Percentiles rank a stretch among this genome's conserved stretches.
These are phyloP conservation scores for Lasioglossum zephyrum DNA, from an alignment of 2,888 invertebrate genomes.

Conservation along the genomic window DNA sequence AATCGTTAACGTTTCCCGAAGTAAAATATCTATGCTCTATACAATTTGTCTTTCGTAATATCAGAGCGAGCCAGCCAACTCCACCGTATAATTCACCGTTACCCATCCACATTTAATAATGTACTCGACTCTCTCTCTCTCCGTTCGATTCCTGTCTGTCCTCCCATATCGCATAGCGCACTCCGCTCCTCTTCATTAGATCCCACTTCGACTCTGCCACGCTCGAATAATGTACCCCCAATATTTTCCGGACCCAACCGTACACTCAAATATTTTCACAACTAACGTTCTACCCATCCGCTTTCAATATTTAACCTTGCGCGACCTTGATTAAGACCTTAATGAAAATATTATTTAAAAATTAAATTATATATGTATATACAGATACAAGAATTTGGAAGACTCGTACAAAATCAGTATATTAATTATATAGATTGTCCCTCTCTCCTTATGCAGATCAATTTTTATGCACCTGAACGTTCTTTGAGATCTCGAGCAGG, in stretches of 20 bases:
- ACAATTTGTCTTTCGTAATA: not conserved
- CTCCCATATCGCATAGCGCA: not conserved
- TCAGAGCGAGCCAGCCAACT: not conserved
- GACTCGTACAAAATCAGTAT: too few relatives aligned
- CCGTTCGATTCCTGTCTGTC: not conserved
- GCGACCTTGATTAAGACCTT: too few relatives aligned
- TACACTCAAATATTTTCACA: not conserved
- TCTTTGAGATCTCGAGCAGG: too few relatives aligned
- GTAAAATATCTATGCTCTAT: not conserved
- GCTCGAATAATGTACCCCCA: not conserved
- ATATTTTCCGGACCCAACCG: not conserved
- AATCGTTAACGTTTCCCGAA: not conserved
- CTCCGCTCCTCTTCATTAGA: not conserved
- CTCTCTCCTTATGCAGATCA: too few relatives aligned
- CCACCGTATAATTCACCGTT: not conserved
- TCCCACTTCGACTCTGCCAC: not conserved
- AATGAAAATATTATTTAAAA: too few relatives aligned
- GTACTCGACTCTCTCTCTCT: not conserved
- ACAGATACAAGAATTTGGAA: too few relatives aligned
- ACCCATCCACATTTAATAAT: not conserved
- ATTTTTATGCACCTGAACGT: too few relatives aligned
- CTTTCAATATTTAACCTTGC: too few relatives aligned
- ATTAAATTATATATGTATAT: too few relatives aligned
- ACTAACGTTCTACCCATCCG: not conserved
- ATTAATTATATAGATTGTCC: too few relatives aligned